Evolutionary conservation across 2,888 invertebrate genomes (phyloP).

Genomic region (Baccha elongata): DNA sequence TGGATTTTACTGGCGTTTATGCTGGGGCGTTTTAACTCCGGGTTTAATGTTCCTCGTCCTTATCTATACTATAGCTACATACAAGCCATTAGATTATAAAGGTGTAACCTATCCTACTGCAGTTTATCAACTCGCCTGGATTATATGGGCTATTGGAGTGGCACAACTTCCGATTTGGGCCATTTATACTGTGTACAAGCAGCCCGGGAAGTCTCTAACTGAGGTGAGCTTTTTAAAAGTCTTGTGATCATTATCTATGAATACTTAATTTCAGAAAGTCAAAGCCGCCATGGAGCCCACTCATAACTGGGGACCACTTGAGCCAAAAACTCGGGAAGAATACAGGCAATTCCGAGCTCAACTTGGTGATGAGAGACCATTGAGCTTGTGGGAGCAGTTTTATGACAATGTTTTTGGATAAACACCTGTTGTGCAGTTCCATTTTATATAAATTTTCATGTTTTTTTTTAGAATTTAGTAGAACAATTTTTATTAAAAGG

Average conservation of each 20-base stretch:
- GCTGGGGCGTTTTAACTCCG: constrained; percentile 91
- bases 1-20: constrained; percentile 89
- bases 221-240: constrained; percentile 47
- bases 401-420: constrained; percentile 80
- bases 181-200: constrained; percentile 78
- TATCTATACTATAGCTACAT: constrained; percentile 86
- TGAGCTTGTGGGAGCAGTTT: constrained; percentile 71
- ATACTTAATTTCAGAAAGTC: constrained; percentile 79
- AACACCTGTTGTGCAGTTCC: not conserved
- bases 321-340: constrained; percentile 81
- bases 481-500: constrained; percentile 8
- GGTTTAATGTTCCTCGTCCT: constrained; percentile 87
- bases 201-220: constrained; percentile 76
- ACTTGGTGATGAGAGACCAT: constrained; percentile 52
- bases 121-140: constrained; percentile 84
- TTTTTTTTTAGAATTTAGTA: constrained; percentile 26
- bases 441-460: constrained; percentile 23
- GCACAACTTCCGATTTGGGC: constrained; percentile 83
- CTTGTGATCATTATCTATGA: too few species aligned
- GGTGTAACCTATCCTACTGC: constrained; percentile 84
- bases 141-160: constrained; percentile 83
- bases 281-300: constrained; percentile 77
- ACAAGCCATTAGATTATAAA: constrained; percentile 86
- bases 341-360: constrained; percentile 80
- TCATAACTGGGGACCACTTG: constrained; percentile 79